A percentile compares a stretch with the other conserved stretches of the same genome.
These are phyloP conservation scores for Uria lomvia DNA, from an alignment of 2,113 vertebrate species.

Conservation along the genomic window DNA sequence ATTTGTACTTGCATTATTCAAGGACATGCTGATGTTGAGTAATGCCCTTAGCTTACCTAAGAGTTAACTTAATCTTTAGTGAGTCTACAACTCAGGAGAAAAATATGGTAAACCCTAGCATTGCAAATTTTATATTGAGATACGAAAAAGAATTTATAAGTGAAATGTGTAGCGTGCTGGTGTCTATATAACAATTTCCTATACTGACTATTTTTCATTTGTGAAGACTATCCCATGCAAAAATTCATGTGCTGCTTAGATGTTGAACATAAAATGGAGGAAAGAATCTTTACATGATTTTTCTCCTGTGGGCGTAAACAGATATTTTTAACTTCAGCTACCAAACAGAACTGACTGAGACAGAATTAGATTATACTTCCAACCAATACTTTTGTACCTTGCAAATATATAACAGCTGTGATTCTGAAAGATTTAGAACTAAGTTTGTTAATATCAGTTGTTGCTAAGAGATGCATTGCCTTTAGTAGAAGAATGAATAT, in stretches of 20 bases:
- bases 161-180: neutral
- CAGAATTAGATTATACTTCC: conserved; percentile 52
- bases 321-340: conserved; percentile 64
- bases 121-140: neutral
- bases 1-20: conserved; percentile 16
- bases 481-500: conserved; percentile 17
- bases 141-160: neutral
- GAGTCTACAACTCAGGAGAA: neutral
- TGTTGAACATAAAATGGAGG: neutral
- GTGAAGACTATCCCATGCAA: neutral
- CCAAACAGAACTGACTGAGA: conserved; percentile 48
- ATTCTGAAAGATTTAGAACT: conserved; percentile 30
- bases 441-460: conserved; percentile 53
- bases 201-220: neutral
- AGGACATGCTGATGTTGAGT: conserved; percentile 19
- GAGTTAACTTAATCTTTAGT: neutral
- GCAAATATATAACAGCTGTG: conserved; percentile 42
- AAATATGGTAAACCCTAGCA: neutral
- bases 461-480: conserved; percentile 58
- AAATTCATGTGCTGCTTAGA: conserved; percentile 7
- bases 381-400: conserved; percentile 42
- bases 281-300: conserved; percentile 5
- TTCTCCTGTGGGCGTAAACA: conserved; percentile 40
- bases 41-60: conserved; percentile 11
- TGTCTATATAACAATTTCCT: neutral